Base-by-base conservation (phyloP, 2,113 vertebrate species). In the Verasper variegatus region DNA sequence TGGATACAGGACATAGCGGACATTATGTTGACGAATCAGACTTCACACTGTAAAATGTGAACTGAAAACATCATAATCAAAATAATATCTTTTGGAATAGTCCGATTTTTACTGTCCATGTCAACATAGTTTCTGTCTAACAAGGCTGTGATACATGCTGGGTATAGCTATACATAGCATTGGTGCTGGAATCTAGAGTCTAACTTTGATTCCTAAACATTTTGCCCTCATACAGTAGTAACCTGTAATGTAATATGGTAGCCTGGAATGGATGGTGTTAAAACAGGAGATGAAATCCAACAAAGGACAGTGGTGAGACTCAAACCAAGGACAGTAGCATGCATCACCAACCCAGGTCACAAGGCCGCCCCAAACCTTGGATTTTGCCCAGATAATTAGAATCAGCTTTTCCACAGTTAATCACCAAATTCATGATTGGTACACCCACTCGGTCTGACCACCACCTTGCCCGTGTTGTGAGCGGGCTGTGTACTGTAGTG, bases 401-500 rank as follows among this genome's bases (percentile, higher is more conserved):
- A 21, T 61, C 51, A n/a, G 26, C 18, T 59, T 73, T 68, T 35
- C 59, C 31, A 23, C 51, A 23, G 26, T 68, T 74, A 62, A 69
- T 68, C 26, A 27, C 59, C 14, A 20, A n/a, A 71, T 68, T 55
- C 21, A 26, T 23, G 26, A 71, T 17, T 62, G 71, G 18, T 23
- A 0, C 58, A 54, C 35, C n/a, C 26, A 45, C 31, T 17, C n/a
- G 14, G 14, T 27, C 24, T 47, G 65, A 77, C 40, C 78, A 62
- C 15, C 27, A 42, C 49, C 3, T 1, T 61, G 15, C 13, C 49
- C 7, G 17, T 64, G 54, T 74, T 70, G 64, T 66, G 42, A 40
- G 26, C 45, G 35, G 71, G 42, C 47, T 66, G 64, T 71, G 58
- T 35, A 49, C 74, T 23, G 63, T 64, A 61, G 72, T 54, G 80